Percentiles rank a stretch among this genome's conserved stretches.
Conservation (phyloP, 2,888 invertebrate genomes). For the Ommatoiulus sabulosus region DNA sequence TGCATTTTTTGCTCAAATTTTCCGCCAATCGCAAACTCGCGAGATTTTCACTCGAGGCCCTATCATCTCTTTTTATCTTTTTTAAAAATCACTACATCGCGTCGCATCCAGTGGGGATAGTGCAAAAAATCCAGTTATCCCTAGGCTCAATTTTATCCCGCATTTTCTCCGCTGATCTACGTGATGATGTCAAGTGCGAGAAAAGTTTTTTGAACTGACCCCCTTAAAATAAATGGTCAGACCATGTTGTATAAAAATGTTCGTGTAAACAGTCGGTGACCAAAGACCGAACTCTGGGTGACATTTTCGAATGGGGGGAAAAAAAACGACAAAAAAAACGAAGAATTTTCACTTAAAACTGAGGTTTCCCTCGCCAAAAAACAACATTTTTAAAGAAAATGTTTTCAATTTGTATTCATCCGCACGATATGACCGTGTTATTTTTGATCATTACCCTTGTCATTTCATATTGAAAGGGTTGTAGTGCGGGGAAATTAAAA, state of each 20-base stretch:
- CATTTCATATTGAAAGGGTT: neutral
- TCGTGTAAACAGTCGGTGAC: constrained; percentile 51
- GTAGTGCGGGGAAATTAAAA: neutral
- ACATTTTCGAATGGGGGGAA: neutral
- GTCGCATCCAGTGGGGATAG: neutral
- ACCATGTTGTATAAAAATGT: constrained; percentile 23
- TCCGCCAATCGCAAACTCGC: neutral
- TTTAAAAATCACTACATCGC: neutral
- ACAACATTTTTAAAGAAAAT: neutral
- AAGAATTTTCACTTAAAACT: neutral
- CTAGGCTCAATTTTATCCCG: constrained; percentile 48
- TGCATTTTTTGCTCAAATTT: neutral
- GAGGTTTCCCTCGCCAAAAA: neutral
- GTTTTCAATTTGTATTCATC: neutral
- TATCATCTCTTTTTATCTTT: constrained; percentile 42
- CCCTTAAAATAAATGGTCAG: constrained; percentile 50
- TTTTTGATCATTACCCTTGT: neutral
- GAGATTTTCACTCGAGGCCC: constrained; percentile 27
- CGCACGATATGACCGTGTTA: neutral
- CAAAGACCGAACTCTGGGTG: constrained; percentile 30
- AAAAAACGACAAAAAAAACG: neutral
- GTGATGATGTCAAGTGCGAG: constrained; percentile 50
- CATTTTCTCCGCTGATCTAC: constrained; percentile 41
- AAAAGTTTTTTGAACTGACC: constrained; percentile 54
- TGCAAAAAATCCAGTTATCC: constrained; percentile 35